Conservation (phyloP, 2,113 vertebrate genomes). For the Heteronetta atricapilla region DNA sequence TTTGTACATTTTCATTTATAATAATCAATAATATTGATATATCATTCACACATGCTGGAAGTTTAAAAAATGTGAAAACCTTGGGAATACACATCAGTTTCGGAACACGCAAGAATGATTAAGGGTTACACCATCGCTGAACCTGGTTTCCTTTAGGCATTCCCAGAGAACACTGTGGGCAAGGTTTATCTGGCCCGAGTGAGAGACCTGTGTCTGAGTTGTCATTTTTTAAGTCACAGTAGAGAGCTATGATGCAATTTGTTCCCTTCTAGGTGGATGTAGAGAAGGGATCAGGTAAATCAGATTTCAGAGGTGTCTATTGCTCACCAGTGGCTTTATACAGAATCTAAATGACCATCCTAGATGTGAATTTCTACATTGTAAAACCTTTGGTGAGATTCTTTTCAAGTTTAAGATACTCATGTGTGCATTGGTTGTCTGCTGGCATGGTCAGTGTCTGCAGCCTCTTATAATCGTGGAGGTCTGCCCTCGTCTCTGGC, state of each 20-base stretch:
- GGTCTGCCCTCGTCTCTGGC: neutral
- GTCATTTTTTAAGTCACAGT: neutral
- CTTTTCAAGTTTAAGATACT: neutral
- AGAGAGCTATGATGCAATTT: neutral
- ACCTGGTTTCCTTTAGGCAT: neutral
- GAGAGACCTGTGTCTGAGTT: neutral
- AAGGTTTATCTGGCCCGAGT: neutral
- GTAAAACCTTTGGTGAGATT: neutral
- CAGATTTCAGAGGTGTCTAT: neutral
- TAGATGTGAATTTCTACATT: neutral
- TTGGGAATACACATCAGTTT: neutral
- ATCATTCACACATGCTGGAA: neutral
- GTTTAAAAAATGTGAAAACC: neutral
- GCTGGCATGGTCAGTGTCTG: neutral
- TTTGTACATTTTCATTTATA: neutral
- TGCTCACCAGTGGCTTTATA: neutral
- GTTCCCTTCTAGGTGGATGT: neutral
- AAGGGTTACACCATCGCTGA: neutral
- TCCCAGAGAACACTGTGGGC: neutral
- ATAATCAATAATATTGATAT: neutral
- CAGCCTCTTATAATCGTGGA: neutral
- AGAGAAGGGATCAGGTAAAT: neutral
- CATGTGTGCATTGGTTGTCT: neutral
- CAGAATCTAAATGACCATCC: neutral
- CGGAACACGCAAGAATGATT: neutral